Conservation (phyloP, 2,888 invertebrate genomes). For the Pyrrhia umbra region DNA sequence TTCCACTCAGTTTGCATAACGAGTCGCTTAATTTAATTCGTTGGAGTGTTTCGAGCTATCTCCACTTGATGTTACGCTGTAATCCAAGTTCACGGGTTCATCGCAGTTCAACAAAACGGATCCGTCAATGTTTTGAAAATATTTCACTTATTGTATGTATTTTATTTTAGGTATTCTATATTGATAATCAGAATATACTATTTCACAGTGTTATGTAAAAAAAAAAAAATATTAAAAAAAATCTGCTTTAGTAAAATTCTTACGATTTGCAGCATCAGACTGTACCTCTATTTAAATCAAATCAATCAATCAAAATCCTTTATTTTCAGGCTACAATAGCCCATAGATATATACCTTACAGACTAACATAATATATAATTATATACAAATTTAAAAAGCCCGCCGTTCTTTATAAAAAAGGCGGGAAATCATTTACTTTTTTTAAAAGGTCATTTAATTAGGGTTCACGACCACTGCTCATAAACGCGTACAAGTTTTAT, state of each 20-base stretch:
- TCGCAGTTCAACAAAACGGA: constrained; percentile 17
- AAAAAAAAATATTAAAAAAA: too few species aligned
- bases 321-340: too few species aligned
- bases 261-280: background rate
- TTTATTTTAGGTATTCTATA: background rate
- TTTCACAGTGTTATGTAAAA: too few species aligned
- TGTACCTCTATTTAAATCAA: background rate
- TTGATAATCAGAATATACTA: too few species aligned
- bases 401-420: background rate
- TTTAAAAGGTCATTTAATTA: constrained; percentile 26
- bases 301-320: too few species aligned
- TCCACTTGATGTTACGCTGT: constrained; percentile 29
- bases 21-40: constrained; percentile 40
- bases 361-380: too few species aligned
- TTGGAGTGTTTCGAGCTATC: constrained; percentile 23
- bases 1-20: constrained; percentile 27
- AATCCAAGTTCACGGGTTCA: constrained; percentile 29
- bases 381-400: background rate
- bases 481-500: constrained; percentile 39
- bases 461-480: constrained; percentile 35
- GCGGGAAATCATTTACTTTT: background rate
- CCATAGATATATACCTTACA: too few species aligned
- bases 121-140: constrained; percentile 6
- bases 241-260: too few species aligned
- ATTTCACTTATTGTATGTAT: background rate